A percentile compares a stretch with the other conserved stretches of the same genome.
Evolutionary conservation across 2,113 vertebrate genomes (phyloP).

Genomic region (Prietella phreatophila): DNA sequence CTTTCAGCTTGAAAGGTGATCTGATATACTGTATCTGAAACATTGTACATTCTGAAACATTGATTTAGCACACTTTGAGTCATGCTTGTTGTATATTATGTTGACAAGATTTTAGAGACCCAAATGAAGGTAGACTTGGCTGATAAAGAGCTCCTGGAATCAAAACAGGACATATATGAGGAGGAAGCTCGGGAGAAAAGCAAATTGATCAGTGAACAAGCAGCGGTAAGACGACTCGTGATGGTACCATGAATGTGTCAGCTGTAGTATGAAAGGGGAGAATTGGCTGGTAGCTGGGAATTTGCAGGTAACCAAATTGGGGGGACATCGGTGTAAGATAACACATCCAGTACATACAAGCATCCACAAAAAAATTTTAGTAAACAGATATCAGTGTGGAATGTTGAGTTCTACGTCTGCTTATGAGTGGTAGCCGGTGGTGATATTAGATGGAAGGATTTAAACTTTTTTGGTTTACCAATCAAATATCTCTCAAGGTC

Average conservation of each 20-base stretch:
- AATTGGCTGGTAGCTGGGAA: not conserved
- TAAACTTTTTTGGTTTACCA: not conserved
- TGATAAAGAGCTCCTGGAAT: slow-evolving; percentile 92
- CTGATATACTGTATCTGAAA: not conserved
- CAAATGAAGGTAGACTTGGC: slow-evolving; percentile 97
- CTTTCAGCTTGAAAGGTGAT: not conserved
- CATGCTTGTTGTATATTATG: not conserved
- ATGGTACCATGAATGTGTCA: not conserved
- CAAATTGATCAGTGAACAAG: slow-evolving; percentile 92
- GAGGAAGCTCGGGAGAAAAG: slow-evolving; percentile 92
- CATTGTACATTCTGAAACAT: not conserved
- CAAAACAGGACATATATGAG: slow-evolving; percentile 87
- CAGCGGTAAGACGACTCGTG: slow-evolving; percentile 80
- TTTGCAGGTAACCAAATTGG: not conserved
- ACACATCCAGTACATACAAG: not conserved
- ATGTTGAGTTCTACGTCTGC: too few species aligned
- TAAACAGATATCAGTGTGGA: too few species aligned
- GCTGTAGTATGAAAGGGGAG: not conserved
- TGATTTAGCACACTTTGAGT: not conserved
- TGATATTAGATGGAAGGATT: not conserved
- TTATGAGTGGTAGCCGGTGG: too few species aligned
- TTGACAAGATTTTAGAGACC: slow-evolving; percentile 85
- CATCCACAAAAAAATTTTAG: not conserved
- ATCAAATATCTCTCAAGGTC: not conserved
- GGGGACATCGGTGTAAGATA: not conserved